Evolutionary conservation across 2,113 vertebrate species (phyloP).

Genomic region (Martes martes): DNA sequence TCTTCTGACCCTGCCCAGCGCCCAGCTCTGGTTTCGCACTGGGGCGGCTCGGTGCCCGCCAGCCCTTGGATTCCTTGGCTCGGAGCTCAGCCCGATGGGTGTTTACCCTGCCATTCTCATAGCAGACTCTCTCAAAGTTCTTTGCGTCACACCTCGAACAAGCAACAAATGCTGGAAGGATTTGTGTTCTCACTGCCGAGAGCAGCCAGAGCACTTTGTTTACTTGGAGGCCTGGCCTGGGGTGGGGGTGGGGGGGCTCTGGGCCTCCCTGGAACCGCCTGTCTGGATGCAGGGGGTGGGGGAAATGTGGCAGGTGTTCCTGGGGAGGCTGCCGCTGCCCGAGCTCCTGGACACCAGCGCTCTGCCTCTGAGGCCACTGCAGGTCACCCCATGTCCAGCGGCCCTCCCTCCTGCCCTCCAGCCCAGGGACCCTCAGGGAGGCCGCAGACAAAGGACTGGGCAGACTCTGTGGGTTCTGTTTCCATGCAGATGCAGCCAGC

Average conservation of each 20-base stretch:
- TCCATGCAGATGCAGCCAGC: background rate
- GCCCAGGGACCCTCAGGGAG: no score
- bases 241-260: background rate
- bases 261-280: background rate
- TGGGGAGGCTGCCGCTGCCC: background rate
- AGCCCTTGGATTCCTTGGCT: background rate
- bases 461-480: background rate
- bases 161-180: background rate
- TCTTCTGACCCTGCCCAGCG: background rate
- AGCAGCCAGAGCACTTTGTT: background rate
- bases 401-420: no score
- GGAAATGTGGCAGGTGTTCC: background rate
- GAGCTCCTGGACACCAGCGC: no score
- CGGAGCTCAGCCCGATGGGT: accelerated
- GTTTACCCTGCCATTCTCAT: background rate
- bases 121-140: background rate
- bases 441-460: background rate
- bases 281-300: background rate
- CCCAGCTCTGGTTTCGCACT: accelerated
- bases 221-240: accelerated
- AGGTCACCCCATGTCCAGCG: accelerated
- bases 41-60: no score
- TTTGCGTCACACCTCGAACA: background rate
- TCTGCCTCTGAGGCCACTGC: background rate
- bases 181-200: background rate